Evolutionary conservation across 1,140 invertebrate species (phyloP).

Genomic region (Calycopis cecrops): DNA sequence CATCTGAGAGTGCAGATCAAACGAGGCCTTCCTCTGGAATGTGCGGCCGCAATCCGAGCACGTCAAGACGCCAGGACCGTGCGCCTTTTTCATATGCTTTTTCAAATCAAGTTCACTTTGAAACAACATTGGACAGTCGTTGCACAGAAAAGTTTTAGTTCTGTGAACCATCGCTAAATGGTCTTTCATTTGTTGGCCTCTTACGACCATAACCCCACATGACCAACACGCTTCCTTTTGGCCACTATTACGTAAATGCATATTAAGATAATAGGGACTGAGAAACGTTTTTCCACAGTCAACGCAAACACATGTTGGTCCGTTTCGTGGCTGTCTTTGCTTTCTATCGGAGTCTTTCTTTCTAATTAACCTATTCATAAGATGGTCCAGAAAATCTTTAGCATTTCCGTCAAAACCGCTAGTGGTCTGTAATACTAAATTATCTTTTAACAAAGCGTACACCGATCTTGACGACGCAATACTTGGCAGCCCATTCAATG

Average conservation of each 20-base stretch:
- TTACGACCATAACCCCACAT: slow-evolving; percentile 40
- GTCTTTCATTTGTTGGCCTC: slow-evolving; percentile 48
- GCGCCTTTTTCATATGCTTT: slow-evolving; percentile 40
- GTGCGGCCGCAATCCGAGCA: slow-evolving; percentile 53
- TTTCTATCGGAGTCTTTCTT: slow-evolving; percentile 37
- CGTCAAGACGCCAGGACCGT: slow-evolving; percentile 37
- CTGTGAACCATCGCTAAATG: slow-evolving; percentile 44
- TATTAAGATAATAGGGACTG: slow-evolving; percentile 55
- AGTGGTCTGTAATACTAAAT: slow-evolving; percentile 38
- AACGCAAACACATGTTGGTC: slow-evolving; percentile 43
- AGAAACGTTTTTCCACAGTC: slow-evolving; percentile 61
- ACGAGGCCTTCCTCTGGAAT: slow-evolving; percentile 42
- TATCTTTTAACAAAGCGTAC: slow-evolving; percentile 45
- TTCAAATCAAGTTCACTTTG: slow-evolving; percentile 32
- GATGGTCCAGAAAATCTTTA: slow-evolving; percentile 34
- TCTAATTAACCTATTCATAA: slow-evolving; percentile 35
- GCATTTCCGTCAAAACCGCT: slow-evolving; percentile 43
- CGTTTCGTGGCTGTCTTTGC: slow-evolving; percentile 32
- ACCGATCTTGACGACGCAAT: slow-evolving; percentile 32
- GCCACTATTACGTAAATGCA: slow-evolving; percentile 59
- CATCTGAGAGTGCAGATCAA: slow-evolving; percentile 58
- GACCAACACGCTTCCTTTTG: slow-evolving; percentile 52
- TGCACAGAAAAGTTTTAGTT: slow-evolving; percentile 33
- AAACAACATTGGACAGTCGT: slow-evolving; percentile 45
- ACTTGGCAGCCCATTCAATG: slow-evolving; percentile 26